Conservation (phyloP, 2,888 invertebrate species). For the Ormia ochracea region DNA sequence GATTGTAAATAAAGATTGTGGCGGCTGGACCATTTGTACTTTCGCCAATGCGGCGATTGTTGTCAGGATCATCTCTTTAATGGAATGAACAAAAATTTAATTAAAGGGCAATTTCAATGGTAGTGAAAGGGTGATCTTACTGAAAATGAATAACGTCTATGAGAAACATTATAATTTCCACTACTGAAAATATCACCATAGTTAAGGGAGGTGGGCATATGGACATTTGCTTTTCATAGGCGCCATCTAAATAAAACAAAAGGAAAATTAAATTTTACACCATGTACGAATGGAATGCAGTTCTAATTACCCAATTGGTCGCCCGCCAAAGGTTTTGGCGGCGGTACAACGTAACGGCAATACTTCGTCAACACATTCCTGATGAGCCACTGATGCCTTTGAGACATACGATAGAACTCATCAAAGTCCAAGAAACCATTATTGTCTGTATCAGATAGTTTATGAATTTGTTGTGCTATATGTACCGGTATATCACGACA, state of each 20-base stretch:
- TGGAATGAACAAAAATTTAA: constrained; percentile 2
- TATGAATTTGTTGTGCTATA: constrained; percentile 83
- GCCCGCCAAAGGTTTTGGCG: constrained; percentile 72
- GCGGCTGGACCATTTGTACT: constrained; percentile 86
- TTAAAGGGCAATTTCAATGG: not conserved
- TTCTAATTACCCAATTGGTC: constrained; percentile 72
- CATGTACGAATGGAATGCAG: not conserved
- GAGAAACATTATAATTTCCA: constrained; percentile 88
- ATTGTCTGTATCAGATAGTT: constrained; percentile 81
- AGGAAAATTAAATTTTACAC: not conserved
- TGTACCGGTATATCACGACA: constrained; percentile 83
- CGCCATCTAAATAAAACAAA: constrained; percentile 79
- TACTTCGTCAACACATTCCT: constrained; percentile 71
- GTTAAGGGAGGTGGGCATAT: constrained; percentile 95
- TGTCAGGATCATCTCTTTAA: constrained; percentile 74
- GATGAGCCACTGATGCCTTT: constrained; percentile 78
- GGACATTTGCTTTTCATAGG: constrained; percentile 93
- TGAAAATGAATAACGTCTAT: constrained; percentile 75
- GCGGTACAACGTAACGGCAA: constrained; percentile 74
- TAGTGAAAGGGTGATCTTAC: constrained; percentile 68
- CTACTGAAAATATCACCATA: constrained; percentile 91
- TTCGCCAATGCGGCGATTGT: constrained; percentile 73
- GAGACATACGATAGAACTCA: constrained; percentile 83
- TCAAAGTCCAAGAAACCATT: constrained; percentile 82
- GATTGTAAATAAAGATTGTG: constrained; percentile 91